Base-by-base conservation (phyloP, 2,113 vertebrate genomes). In the Orycteropus afer region DNA sequence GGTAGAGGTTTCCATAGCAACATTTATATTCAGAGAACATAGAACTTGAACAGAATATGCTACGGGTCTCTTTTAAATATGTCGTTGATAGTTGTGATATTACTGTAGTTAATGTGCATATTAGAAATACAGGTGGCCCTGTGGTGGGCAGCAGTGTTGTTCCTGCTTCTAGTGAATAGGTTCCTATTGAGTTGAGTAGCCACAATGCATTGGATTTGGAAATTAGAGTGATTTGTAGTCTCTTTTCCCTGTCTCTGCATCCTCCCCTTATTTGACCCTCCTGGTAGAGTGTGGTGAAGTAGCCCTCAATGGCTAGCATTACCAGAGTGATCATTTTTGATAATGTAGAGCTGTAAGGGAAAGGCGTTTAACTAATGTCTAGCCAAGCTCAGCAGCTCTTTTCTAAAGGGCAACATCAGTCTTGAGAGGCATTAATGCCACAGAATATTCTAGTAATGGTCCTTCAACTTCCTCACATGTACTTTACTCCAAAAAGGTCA, bases 1-100 rank as follows among this genome's bases (percentile, higher is more conserved):
- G 95, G 95, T 96, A 95, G 93, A 95, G 74, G 89, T 98, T 98
- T 98, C 98, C 98, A 98, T 98, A 96, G 98, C 94, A 98, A 98
- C 98, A 69, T 94, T 98, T 97, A 97, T 96, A 97, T 97, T 97
- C 94, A 32, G 94, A 97, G 97, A 97, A 95, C 95, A 51, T 49
- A 95, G 98, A 97, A 97, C 91, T 96, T 98, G 85, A 1, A 69
- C 0, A 1, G 90, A 96, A 95, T 97, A 94, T 98, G 97, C 96
- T 63, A 40, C 4, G 65, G 92, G 77, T 94, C 97, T 97, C 94
- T 96, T 97, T 97, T 89, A 92, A 96, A 95, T 63, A 86, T 97
- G 40, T 95, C 78, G 45, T 97, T 97, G 95, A 96, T 96, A 92
- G 90, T 76, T 69, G 95, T 93, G 82, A 86, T 95, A 85, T 86